These are phyloP conservation scores for Scortum barcoo DNA, from an alignment of 2,113 vertebrate genomes.

Conservation along the genomic window DNA sequence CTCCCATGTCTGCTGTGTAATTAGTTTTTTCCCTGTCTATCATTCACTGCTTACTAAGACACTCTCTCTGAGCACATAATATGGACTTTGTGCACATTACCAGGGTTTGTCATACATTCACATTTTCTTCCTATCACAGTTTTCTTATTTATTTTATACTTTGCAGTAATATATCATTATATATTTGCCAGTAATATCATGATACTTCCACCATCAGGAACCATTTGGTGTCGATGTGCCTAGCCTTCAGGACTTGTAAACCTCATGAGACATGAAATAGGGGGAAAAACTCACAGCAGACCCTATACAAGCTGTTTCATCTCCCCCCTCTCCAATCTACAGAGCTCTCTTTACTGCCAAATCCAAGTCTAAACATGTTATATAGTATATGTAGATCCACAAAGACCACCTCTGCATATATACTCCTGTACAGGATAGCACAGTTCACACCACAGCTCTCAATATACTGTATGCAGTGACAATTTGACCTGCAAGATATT, in stretches of 20 bases:
- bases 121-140: background rate
- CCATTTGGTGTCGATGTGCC: background rate
- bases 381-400: no score
- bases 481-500: no score
- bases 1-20: conserved; percentile 51
- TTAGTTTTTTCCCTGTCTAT: conserved; percentile 43
- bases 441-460: no score
- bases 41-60: conserved; percentile 27
- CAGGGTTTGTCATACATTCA: background rate
- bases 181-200: background rate
- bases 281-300: background rate
- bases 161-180: no score
- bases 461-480: no score
- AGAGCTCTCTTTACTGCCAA: background rate
- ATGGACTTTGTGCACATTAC: background rate
- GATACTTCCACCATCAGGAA: background rate
- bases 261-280: background rate
- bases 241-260: no score
- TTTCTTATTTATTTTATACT: background rate
- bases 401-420: no score
- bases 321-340: background rate
- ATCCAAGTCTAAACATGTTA: no score
- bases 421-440: no score
- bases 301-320: background rate
- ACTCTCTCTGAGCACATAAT: background rate